Conservation (phyloP, 2,113 vertebrate species). For the Hydropotes inermis region DNA sequence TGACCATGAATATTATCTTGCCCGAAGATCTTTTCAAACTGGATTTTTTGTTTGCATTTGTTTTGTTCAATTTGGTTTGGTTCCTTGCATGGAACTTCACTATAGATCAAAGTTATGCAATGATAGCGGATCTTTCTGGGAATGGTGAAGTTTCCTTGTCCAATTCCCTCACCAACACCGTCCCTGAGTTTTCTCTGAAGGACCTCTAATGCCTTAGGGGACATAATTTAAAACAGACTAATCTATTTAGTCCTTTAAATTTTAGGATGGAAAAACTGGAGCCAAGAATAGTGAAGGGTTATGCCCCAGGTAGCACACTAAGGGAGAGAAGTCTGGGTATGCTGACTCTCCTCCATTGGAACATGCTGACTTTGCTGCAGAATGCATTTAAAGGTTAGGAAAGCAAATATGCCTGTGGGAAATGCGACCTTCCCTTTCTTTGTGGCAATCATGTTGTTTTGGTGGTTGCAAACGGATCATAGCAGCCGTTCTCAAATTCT, state of each 20-base stretch:
- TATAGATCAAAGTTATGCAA: not conserved
- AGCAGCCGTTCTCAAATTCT: not conserved
- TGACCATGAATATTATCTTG: not conserved
- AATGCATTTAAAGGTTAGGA: not conserved
- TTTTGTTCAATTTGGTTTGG: not conserved
- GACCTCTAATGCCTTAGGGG: not conserved
- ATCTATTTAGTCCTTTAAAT: not conserved
- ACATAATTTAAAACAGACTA: not conserved
- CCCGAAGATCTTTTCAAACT: not conserved
- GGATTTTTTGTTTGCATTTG: not conserved
- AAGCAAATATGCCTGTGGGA: not conserved
- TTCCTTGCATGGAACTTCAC: not conserved
- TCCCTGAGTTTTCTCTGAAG: not conserved
- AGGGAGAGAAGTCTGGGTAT: not conserved
- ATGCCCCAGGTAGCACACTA: not conserved
- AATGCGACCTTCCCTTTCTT: not conserved
- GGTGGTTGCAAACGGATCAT: not conserved
- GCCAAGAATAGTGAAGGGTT: not conserved
- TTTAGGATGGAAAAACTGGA: not conserved
- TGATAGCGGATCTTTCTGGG: not conserved
- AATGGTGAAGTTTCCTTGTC: not conserved
- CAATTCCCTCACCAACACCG: accelerated
- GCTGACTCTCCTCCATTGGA: not conserved
- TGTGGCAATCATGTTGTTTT: not conserved
- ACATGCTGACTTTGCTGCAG: not conserved